Base-by-base conservation (phyloP, 1,140 invertebrate genomes). In the Drosophila lowei region DNA sequence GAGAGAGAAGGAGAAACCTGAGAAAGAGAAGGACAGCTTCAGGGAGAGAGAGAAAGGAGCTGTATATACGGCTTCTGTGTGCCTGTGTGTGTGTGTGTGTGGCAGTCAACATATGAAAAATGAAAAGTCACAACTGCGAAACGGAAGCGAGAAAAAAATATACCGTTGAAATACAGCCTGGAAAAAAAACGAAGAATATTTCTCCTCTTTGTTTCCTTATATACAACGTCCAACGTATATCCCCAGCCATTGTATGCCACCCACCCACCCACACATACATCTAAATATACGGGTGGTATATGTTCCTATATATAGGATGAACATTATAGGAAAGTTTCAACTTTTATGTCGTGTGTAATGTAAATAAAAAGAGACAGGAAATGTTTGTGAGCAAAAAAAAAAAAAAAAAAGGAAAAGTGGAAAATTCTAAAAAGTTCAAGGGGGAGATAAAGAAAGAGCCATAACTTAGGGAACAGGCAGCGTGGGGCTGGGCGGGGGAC, bases 281-380 rank as follows among this genome's bases (percentile, higher is more conserved):
- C 56, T 41, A 53, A 38, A 60, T 62, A 66, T 57, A 60, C 21
- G 41, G 23, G 23, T 25, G 7, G 30, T 30, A 52, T 15, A 64
- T 8, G 13, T 6, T 11, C 30, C 9, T 46, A 9, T 16, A 30
- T 25, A 16, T 44, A 43, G n/a, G 23, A 28, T 25, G 41, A 38
- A 54, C 38, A 54, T 47, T 68, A 48, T 68, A 53, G 61, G 54
- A 66, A 64, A 73, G 53, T 65, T 74, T 62, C 70, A 70, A 77
- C 77, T 86, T 85, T 83, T 81, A 75, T 88, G 83, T 78, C 77
- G 79, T 23, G 56, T 54, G 67, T 70, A 83, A 84, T 84, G 79
- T 86, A 88, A 86, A 86, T 88, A 81, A 86, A 86, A 83, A 81
- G 81, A 88, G 81, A 86, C 81, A 86, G 83, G 56, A 88, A 88